Percentiles rank a stretch among this genome's conserved stretches.
These are phyloP conservation scores for Harpagoxenus sublaevis DNA, from an alignment of 2,888 invertebrate species.

Conservation along the genomic window DNA sequence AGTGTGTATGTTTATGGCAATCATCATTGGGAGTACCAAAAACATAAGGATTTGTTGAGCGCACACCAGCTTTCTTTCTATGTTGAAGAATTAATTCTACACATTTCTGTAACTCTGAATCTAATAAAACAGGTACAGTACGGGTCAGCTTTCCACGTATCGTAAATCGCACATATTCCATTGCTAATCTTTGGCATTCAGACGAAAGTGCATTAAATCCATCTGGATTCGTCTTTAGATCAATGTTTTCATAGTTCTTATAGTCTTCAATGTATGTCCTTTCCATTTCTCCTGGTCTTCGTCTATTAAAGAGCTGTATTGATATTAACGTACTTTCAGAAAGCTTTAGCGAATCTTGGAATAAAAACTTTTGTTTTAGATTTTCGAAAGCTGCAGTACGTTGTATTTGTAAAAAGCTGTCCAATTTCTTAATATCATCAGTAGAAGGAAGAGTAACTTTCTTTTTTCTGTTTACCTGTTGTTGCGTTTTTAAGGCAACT, in stretches of 20 bases:
- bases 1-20: neutral
- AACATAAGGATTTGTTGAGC: neutral
- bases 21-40: conserved; percentile 1
- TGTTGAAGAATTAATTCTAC: conserved; percentile 14
- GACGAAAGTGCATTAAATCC: conserved; percentile 7
- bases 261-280: neutral
- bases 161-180: conserved; percentile 23
- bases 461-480: conserved; percentile 11
- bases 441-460: conserved; percentile 54
- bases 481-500: conserved; percentile 26
- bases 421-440: conserved; percentile 46
- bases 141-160: conserved; percentile 3
- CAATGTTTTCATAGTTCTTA: neutral
- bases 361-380: conserved; percentile 1
- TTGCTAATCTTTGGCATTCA: neutral
- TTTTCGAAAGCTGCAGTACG: neutral
- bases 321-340: conserved; percentile 42
- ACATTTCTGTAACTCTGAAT: neutral
- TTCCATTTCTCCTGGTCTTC: conserved; percentile 38
- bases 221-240: neutral
- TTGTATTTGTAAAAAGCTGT: conserved; percentile 22
- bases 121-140: conserved; percentile 30
- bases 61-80: neutral
- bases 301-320: conserved; percentile 41
- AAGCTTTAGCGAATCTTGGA: conserved; percentile 15